Evolutionary conservation across 1,140 invertebrate species (phyloP).

Genomic region (Lepidurus apus): DNA sequence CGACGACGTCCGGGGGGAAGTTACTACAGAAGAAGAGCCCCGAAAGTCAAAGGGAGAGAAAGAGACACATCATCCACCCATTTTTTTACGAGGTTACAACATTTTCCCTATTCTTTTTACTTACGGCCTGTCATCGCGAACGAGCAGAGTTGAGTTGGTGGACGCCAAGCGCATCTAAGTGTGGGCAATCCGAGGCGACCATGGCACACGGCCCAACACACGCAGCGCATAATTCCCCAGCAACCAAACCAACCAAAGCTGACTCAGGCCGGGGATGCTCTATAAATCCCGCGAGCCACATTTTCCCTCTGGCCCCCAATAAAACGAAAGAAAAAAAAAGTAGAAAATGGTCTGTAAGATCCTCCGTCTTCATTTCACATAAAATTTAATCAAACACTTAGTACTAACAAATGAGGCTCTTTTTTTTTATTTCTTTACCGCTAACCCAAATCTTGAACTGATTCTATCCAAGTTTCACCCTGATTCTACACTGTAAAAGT

Average conservation of each 20-base stretch:
- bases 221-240: constrained; percentile 17
- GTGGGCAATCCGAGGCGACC: constrained; percentile 11
- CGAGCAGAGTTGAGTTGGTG: constrained; percentile 12
- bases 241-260: constrained; percentile 7
- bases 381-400: no score
- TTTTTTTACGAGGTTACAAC: constrained; percentile 19
- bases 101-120: constrained; percentile 15
- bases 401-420: no score
- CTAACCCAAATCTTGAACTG: no score
- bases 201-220: constrained; percentile 20
- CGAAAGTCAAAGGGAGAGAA: neutral
- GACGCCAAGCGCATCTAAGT: constrained; percentile 20
- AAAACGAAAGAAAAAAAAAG: no score
- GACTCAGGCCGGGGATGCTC: neutral
- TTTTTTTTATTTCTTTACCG: no score
- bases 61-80: neutral
- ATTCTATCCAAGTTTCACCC: no score
- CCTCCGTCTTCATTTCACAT: no score
- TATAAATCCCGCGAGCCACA: neutral
- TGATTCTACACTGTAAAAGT: no score
- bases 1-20: neutral
- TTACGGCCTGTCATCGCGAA: constrained; percentile 17
- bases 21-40: neutral
- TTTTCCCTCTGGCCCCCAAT: no score
- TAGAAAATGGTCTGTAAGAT: no score